These are phyloP conservation scores for Brenthis hecate DNA, from an alignment of 2,888 invertebrate genomes.

Conservation along the genomic window DNA sequence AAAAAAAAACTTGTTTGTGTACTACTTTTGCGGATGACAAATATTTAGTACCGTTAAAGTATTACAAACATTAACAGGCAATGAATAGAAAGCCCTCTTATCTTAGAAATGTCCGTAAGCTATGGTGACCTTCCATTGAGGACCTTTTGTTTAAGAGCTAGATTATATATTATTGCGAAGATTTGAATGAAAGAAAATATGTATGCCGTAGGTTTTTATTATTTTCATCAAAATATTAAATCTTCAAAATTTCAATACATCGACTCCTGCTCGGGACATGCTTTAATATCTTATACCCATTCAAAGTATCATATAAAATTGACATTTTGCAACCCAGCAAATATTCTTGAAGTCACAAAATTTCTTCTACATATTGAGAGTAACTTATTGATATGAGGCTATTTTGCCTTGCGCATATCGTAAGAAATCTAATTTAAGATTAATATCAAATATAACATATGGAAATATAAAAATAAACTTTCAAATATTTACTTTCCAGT, in stretches of 20 bases:
- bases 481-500: conserved; percentile 11
- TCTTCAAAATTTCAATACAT: too few relatives aligned
- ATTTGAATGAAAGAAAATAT: too few relatives aligned
- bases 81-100: conserved; percentile 10
- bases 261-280: too few relatives aligned
- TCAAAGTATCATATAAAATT: too few relatives aligned
- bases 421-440: background rate
- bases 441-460: background rate
- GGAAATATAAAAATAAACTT: conserved; percentile 9
- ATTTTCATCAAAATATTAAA: too few relatives aligned
- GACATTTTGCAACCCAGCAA: too few relatives aligned
- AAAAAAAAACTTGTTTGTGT: background rate
- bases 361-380: too few relatives aligned
- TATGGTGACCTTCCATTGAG: conserved; percentile 11
- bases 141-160: background rate
- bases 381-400: too few relatives aligned
- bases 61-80: conserved; percentile 8
- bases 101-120: conserved; percentile 5
- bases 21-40: background rate
- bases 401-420: background rate
- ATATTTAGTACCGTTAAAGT: conserved; percentile 2
- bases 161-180: too few relatives aligned
- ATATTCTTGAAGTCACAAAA: too few relatives aligned
- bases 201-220: too few relatives aligned
- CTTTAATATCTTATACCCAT: too few relatives aligned